These are phyloP conservation scores for Scaptomyza cyrtandrae DNA, from an alignment of 2,888 invertebrate species.

Conservation along the genomic window DNA sequence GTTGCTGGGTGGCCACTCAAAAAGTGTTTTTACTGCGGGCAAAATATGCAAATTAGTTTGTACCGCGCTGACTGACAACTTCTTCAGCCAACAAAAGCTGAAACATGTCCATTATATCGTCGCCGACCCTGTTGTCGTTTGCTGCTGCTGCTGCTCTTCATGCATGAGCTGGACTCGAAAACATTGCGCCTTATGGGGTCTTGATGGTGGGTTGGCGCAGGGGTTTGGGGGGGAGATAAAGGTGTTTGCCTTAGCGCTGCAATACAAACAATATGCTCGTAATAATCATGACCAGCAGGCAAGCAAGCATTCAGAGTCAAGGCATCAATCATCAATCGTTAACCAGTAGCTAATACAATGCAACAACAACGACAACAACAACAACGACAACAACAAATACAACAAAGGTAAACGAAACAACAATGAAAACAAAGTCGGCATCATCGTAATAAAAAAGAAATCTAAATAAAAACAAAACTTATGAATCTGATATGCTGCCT, in stretches of 20 bases:
- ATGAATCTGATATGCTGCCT: conserved; percentile 37
- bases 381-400: conserved; percentile 16
- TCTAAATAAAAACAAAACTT: conserved; percentile 28
- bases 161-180: conserved; percentile 61
- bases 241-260: conserved; percentile 30
- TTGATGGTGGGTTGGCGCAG: neutral
- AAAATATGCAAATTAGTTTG: conserved; percentile 78
- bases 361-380: conserved; percentile 27
- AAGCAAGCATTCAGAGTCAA: conserved; percentile 35
- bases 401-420: conserved; percentile 28
- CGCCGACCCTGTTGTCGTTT: conserved; percentile 35
- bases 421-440: conserved; percentile 46
- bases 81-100: conserved; percentile 76
- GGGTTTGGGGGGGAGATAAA: neutral
- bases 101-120: conserved; percentile 77
- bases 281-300: conserved; percentile 37
- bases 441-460: conserved; percentile 34
- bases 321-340: conserved; percentile 56
- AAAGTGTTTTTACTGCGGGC: conserved; percentile 73
- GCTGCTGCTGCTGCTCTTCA: conserved; percentile 63
- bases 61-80: conserved; percentile 71
- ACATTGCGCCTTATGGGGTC: neutral
- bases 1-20: conserved; percentile 79
- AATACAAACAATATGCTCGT: conserved; percentile 65
- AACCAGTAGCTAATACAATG: conserved; percentile 46